Evolutionary conservation across 1,140 invertebrate species (phyloP).

Genomic region (Saccostrea cuccullata): DNA sequence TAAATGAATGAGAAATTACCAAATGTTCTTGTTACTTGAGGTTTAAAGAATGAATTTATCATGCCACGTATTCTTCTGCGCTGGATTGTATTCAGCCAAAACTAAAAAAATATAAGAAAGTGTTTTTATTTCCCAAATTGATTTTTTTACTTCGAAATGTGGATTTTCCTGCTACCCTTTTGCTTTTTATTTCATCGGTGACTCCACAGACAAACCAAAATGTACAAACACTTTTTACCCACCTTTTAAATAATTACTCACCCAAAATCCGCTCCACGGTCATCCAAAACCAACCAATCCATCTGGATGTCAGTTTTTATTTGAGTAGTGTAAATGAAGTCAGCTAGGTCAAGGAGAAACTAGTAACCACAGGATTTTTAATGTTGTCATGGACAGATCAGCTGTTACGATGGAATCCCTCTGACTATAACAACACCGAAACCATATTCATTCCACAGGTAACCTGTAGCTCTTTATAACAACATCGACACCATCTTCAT

Average conservation of each 20-base stretch:
- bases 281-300: neutral
- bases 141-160: neutral
- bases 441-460: conserved; percentile 37
- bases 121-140: neutral
- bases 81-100: neutral
- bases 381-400: conserved; percentile 37
- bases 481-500: no score
- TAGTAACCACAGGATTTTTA: conserved; percentile 45
- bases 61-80: no score
- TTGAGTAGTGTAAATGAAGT: neutral
- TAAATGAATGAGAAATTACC: no score
- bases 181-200: neutral
- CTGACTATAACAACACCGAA: neutral
- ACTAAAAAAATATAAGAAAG: neutral
- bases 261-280: neutral
- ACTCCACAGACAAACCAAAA: neutral
- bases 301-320: conserved; percentile 13
- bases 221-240: neutral
- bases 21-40: neutral
- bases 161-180: neutral
- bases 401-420: conserved; percentile 24
- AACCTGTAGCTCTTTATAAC: neutral
- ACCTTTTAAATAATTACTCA: neutral
- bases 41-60: no score
- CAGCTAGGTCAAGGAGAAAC: conserved; percentile 44